Evolutionary conservation across 2,888 invertebrate species (phyloP).

Genomic region (Nemotelus nigrinus): DNA sequence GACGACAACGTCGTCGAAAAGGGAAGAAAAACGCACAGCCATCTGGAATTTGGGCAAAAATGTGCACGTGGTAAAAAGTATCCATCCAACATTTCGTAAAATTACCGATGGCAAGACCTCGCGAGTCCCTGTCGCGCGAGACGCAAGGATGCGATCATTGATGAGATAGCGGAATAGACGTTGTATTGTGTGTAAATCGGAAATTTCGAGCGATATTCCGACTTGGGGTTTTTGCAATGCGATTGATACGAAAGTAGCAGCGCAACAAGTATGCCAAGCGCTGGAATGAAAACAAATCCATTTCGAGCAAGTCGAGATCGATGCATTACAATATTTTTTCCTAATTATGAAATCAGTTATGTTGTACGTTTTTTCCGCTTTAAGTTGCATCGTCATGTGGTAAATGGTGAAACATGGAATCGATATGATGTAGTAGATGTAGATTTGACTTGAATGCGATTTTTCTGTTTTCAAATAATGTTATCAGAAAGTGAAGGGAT

Average conservation of each 20-base stretch:
- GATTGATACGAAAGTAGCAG: slow-evolving; percentile 9
- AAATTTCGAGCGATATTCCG: slow-evolving; percentile 20
- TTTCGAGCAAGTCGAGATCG: neutral
- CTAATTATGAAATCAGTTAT: slow-evolving; percentile 30
- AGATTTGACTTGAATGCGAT: too few species aligned
- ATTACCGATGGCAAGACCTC: slow-evolving; percentile 28
- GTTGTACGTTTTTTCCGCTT: neutral
- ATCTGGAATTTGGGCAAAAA: slow-evolving; percentile 37
- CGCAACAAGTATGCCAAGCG: neutral
- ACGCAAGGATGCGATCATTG: slow-evolving; percentile 24
- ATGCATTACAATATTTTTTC: slow-evolving; percentile 24
- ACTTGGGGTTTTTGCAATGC: slow-evolving; percentile 7
- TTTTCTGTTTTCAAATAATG: too few species aligned
- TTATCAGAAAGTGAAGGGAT: too few species aligned
- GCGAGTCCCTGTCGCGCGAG: slow-evolving; percentile 3
- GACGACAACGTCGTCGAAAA: neutral
- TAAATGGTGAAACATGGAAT: too few species aligned
- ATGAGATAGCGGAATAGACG: slow-evolving; percentile 36
- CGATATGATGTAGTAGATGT: too few species aligned
- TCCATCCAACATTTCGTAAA: slow-evolving; percentile 23
- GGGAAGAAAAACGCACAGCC: slow-evolving; percentile 25
- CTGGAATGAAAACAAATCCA: slow-evolving; percentile 8
- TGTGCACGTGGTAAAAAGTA: slow-evolving; percentile 36
- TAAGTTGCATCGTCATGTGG: too few species aligned
- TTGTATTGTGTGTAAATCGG: slow-evolving; percentile 36